Conservation (phyloP, 2,113 vertebrate species). For the Apus apus region DNA sequence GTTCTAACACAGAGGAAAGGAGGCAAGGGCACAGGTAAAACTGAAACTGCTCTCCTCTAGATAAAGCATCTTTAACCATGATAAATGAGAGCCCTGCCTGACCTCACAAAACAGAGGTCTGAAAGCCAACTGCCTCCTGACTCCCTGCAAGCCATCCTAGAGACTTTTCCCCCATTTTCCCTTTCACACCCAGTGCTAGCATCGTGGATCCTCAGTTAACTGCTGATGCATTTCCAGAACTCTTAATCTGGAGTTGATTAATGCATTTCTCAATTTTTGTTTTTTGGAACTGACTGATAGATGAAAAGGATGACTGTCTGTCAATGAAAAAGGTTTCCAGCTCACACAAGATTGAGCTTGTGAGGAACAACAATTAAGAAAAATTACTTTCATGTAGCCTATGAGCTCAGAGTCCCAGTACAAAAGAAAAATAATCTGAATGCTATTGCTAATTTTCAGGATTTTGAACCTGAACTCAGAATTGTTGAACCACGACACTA, state of each 20-base stretch:
- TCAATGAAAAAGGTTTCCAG: background rate
- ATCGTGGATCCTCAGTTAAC: background rate
- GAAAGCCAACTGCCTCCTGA: background rate
- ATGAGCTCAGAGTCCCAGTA: background rate
- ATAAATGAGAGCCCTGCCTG: background rate
- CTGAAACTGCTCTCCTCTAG: background rate
- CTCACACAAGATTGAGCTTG: background rate
- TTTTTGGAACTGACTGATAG: background rate
- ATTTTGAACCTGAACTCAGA: background rate
- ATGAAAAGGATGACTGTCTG: background rate
- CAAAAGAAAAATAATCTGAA: background rate
- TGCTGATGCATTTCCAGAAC: background rate
- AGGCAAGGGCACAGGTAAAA: background rate
- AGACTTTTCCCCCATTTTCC: background rate
- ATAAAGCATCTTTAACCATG: background rate
- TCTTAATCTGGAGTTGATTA: background rate
- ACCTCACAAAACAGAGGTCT: background rate
- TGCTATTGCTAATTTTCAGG: background rate
- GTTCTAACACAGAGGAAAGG: background rate
- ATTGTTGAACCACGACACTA: background rate
- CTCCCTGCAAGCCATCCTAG: background rate
- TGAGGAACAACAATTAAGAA: background rate
- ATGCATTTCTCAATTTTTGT: background rate
- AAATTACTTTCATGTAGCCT: background rate
- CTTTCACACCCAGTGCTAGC: background rate